Evolutionary conservation across 2,888 invertebrate genomes (phyloP).

Genomic region (Pyralis farinalis): DNA sequence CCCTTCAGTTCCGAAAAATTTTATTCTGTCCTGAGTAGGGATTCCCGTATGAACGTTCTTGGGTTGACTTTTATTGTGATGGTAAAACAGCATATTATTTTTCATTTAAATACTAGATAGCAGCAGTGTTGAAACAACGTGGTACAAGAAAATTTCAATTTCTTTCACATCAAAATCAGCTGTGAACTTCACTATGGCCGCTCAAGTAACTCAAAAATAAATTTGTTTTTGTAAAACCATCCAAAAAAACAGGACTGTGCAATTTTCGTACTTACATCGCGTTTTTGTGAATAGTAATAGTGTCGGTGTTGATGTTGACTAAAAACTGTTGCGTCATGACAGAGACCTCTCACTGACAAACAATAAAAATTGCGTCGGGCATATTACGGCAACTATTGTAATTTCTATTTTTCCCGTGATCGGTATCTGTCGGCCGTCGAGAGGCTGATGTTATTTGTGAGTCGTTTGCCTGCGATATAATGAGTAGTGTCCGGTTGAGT

Average conservation of each 20-base stretch:
- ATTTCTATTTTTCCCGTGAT: slow-evolving; percentile 54
- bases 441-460: slow-evolving; percentile 64
- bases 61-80: slow-evolving; percentile 13
- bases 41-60: too few species aligned
- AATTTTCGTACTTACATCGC: slow-evolving; percentile 65
- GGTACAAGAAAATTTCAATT: slow-evolving; percentile 59
- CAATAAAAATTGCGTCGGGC: slow-evolving; percentile 69
- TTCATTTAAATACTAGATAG: slow-evolving; percentile 38
- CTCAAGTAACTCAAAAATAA: slow-evolving; percentile 67
- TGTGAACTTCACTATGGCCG: slow-evolving; percentile 81
- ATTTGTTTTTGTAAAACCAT: slow-evolving; percentile 63
- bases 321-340: slow-evolving; percentile 81
- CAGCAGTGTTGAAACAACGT: slow-evolving; percentile 66
- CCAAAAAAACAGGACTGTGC: slow-evolving; percentile 67
- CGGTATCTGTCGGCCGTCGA: slow-evolving; percentile 46
- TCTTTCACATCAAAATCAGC: slow-evolving; percentile 80
- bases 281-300: slow-evolving; percentile 48
- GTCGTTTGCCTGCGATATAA: slow-evolving; percentile 49
- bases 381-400: slow-evolving; percentile 41
- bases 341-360: slow-evolving; percentile 78
- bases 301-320: slow-evolving; percentile 69
- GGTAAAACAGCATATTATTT: slow-evolving; percentile 42
- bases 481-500: slow-evolving; percentile 77
- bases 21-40: too few species aligned
- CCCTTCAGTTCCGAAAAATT: too few species aligned